Base-by-base conservation (phyloP, 1,140 invertebrate species). In the Venturia canescens region DNA sequence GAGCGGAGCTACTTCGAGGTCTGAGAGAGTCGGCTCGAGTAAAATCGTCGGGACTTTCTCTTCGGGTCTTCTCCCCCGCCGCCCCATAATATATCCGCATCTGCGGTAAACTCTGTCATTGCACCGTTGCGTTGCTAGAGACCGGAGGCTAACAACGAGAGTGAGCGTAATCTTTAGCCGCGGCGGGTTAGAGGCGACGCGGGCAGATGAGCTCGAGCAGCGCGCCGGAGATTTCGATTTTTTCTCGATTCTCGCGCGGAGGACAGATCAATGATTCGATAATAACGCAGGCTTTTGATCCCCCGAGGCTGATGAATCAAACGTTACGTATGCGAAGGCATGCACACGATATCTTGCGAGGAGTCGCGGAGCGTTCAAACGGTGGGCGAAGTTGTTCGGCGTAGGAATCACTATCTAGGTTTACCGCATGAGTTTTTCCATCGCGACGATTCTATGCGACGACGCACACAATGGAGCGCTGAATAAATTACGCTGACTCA, bases 31-130 rank as follows among this genome's bases (percentile, higher is more conserved):
- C 3, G n/a, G 31, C 44, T 31, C 21, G 34, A 27, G 69, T 71
- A 63, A 77, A 63, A 63, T 77, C 50, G 48, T 26, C 23, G 27
- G 29, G 75, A 81, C 80, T 81, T 81, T 81, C 80, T 81, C 80
- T 81, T 71, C 18, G 70, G 34, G 67, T 80, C 79, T 63, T 75
- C 60, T 63, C 60, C 48, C 69, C 72, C 38, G 76, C 53, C 69
- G 60, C 66, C 34, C 63, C 26, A 63, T 7, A 23, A 63, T 23
- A n/a, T 74, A 27, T 57, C 23, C 71, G 71, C 27, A 26, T 63
- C 11, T 23, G 71, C 18, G 44, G 44, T 23, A 57, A 23, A 72
- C 38, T 72, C 70, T 53, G 34, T 26, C 18, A 38, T 48, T 72
- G 38, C 70, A 72, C 50, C n/a, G 16, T 5, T 53, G n/a, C 23